Evolutionary conservation across 2,113 vertebrate genomes (phyloP).

Genomic region (Megaceryle maxima): DNA sequence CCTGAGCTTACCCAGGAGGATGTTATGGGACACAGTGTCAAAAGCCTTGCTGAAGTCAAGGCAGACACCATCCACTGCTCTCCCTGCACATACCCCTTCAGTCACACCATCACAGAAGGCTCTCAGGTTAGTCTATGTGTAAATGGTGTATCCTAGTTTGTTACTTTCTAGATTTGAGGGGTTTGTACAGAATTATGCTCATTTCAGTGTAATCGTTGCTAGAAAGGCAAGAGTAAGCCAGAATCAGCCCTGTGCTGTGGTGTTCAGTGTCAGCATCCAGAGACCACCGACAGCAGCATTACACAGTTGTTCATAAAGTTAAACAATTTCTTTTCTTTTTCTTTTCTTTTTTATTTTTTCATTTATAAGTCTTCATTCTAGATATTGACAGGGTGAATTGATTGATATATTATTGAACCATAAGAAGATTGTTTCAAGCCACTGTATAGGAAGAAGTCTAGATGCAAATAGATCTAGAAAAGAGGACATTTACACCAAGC

Average conservation of each 20-base stretch:
- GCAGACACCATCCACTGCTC: no score
- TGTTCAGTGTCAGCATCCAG: neutral
- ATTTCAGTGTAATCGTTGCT: neutral
- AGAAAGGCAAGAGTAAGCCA: no score
- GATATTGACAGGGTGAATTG: neutral
- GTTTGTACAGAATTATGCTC: neutral
- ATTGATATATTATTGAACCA: neutral
- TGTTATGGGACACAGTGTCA: no score
- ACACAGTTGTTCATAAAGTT: neutral
- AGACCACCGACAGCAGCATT: neutral
- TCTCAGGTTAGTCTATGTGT: no score
- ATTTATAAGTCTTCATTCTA: neutral
- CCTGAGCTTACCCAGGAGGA: no score
- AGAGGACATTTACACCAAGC: neutral
- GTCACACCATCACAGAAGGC: no score
- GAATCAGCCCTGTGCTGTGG: neutral
- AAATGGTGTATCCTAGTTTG: neutral
- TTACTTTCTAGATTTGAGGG: neutral
- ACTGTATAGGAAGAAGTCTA: neutral
- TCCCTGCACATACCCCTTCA: no score
- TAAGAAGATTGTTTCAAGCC: neutral
- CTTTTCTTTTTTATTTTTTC: neutral
- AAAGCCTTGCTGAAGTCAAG: no score
- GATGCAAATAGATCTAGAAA: neutral
- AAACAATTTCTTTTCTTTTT: no score